Percentiles rank a stretch among this genome's conserved stretches.
phyloP scores from a whole-genome alignment of 2,113 vertebrate genomes.

The Grammomys surdaster region DNA sequence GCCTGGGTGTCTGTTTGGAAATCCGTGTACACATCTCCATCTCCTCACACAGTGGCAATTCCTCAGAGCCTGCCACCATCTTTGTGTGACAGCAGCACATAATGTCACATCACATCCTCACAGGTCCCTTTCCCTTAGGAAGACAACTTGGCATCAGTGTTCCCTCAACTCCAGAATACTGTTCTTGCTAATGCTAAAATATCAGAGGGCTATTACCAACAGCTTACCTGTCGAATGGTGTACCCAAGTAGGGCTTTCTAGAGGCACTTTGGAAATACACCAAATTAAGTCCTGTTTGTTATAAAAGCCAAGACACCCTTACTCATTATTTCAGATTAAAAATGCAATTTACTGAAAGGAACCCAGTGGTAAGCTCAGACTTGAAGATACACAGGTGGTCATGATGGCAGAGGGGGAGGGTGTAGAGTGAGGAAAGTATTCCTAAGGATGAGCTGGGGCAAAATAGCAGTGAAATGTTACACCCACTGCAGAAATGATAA shows the following conservation, averaged over 20 bases:
- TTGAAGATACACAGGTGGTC: neutral
- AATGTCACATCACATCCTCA: neutral
- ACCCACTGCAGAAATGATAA: rapidly evolving
- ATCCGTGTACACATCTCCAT: no score
- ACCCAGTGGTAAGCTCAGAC: neutral
- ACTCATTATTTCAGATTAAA: slow-evolving; percentile 8
- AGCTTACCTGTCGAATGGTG: neutral
- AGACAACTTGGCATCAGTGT: neutral
- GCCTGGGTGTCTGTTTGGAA: neutral
- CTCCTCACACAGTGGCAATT: neutral
- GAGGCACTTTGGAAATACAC: neutral
- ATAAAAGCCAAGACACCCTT: neutral
- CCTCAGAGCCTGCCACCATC: neutral
- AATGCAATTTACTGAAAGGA: neutral
- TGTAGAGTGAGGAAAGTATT: rapidly evolving
- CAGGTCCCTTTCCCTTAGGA: neutral
- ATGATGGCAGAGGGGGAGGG: neutral
- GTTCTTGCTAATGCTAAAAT: neutral
- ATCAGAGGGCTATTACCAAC: neutral
- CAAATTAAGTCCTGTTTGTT: neutral
- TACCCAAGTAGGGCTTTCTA: neutral
- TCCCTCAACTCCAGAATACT: no score
- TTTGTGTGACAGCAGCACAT: neutral
- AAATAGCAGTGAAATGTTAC: neutral
- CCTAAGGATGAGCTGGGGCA: rapidly evolving